Evolutionary conservation across 2,888 invertebrate species (phyloP).

Genomic region (Acrobasis repandana): DNA sequence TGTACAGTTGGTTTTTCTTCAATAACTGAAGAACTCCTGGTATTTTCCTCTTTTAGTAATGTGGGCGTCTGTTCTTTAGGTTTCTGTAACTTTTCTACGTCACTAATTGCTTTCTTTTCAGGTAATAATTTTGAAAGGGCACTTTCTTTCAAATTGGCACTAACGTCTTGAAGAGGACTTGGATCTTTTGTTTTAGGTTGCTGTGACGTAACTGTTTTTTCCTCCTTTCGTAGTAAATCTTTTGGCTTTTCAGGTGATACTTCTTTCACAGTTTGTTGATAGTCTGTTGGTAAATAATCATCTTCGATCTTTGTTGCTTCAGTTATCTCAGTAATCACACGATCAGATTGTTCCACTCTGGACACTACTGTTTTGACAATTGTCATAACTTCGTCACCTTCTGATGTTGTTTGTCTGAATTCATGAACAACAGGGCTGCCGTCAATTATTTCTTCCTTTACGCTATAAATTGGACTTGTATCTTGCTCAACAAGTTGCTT

Average conservation of each 20-base stretch:
- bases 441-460: conserved; percentile 13
- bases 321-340: neutral
- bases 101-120: neutral
- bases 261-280: neutral
- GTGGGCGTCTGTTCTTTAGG: neutral
- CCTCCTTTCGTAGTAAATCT: neutral
- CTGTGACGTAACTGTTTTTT: neutral
- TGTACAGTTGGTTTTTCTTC: conserved; percentile 45
- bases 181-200: neutral
- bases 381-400: conserved; percentile 16
- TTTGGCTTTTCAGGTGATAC: neutral
- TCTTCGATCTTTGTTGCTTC: conserved; percentile 1
- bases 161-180: neutral
- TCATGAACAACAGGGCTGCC: conserved; percentile 12
- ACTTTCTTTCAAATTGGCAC: neutral
- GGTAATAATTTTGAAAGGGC: neutral
- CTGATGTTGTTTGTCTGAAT: conserved; percentile 17
- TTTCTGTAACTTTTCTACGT: neutral
- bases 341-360: conserved; percentile 14
- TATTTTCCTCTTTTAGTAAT: neutral
- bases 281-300: neutral
- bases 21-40: conserved; percentile 15
- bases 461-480: conserved; percentile 10
- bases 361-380: conserved; percentile 19
- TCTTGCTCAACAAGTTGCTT: neutral